Percentiles rank a stretch among this genome's conserved stretches.
phyloP scores from a whole-genome alignment of 2,113 vertebrate species.

The Hyla sarda region DNA sequence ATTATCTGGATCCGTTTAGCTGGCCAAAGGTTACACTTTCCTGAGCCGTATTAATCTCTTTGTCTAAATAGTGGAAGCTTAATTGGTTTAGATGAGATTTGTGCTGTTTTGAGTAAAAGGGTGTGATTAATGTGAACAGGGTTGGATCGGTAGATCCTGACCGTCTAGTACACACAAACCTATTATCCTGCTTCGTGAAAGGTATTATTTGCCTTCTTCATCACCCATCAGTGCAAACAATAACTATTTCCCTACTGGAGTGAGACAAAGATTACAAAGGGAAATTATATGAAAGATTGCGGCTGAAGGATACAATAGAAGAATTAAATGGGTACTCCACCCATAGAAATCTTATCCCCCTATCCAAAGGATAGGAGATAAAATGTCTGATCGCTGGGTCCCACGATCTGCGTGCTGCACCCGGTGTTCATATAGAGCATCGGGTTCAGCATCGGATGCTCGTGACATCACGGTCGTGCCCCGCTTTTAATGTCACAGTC shows the following conservation, averaged over 20 bases:
- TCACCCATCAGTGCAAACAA: constrained; percentile 8
- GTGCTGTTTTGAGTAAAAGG: constrained; percentile 70
- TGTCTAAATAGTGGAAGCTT: constrained; percentile 70
- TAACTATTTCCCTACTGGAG: constrained; percentile 10
- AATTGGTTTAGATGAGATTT: constrained; percentile 72
- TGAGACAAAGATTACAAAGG: neutral
- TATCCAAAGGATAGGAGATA: no score
- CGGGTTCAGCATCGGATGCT: no score
- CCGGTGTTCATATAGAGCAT: no score
- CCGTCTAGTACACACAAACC: constrained; percentile 60
- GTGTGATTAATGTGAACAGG: constrained; percentile 71
- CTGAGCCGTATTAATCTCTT: constrained; percentile 71
- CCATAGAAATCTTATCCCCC: no score
- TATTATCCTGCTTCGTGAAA: constrained; percentile 60
- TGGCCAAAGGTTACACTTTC: constrained; percentile 70
- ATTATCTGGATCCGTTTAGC: constrained; percentile 69
- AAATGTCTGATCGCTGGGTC: no score
- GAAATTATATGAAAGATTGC: no score
- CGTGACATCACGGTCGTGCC: no score
- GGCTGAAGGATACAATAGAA: no score
- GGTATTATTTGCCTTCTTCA: constrained; percentile 35
- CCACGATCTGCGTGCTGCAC: no score
- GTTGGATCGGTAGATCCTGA: constrained; percentile 64
- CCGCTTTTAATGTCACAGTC: no score
- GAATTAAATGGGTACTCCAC: no score